Percentiles rank a stretch among this genome's conserved stretches.
phyloP scores from a whole-genome alignment of 2,797 vertebrate genomes.

The Phoeniculus purpureus region DNA sequence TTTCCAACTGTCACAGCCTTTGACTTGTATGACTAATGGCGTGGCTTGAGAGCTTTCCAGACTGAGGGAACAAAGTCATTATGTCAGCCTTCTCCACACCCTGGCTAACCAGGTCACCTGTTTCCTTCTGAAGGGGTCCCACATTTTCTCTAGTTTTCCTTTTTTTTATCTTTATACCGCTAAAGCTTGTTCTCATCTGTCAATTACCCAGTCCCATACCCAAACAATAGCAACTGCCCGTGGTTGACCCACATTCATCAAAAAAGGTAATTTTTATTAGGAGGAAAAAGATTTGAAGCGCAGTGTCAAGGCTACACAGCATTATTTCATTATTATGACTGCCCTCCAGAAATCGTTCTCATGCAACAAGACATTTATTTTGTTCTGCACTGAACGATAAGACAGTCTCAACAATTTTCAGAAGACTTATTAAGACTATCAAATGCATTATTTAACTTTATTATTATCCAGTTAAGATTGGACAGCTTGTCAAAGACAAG shows the following conservation, averaged over 20 bases:
- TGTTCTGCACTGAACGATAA: not conserved
- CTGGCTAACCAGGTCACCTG: too few species aligned
- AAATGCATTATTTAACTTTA: not conserved
- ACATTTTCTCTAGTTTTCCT: too few species aligned
- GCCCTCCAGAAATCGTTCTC: not conserved
- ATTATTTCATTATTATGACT: slow-evolving; percentile 7
- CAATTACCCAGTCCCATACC: slow-evolving; percentile 60
- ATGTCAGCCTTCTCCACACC: too few species aligned
- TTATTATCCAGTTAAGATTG: not conserved
- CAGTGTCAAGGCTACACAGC: not conserved
- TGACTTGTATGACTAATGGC: too few species aligned
- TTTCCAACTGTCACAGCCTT: too few species aligned
- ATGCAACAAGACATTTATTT: not conserved
- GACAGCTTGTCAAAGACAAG: slow-evolving; percentile 17
- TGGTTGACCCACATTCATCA: slow-evolving; percentile 67
- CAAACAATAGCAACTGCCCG: slow-evolving; percentile 57
- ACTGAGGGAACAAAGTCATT: too few species aligned
- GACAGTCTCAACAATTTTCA: not conserved
- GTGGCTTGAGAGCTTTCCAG: too few species aligned
- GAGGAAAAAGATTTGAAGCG: not conserved
- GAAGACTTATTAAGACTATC: not conserved
- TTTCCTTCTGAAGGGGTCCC: too few species aligned
- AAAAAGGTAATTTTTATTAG: slow-evolving; percentile 62
- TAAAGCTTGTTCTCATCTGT: slow-evolving; percentile 53
- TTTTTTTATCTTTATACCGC: too few species aligned